A percentile compares a stretch with the other conserved stretches of the same genome.
Conservation (phyloP, 2,797 vertebrate genomes). For the Epinephelus coioides region DNA sequence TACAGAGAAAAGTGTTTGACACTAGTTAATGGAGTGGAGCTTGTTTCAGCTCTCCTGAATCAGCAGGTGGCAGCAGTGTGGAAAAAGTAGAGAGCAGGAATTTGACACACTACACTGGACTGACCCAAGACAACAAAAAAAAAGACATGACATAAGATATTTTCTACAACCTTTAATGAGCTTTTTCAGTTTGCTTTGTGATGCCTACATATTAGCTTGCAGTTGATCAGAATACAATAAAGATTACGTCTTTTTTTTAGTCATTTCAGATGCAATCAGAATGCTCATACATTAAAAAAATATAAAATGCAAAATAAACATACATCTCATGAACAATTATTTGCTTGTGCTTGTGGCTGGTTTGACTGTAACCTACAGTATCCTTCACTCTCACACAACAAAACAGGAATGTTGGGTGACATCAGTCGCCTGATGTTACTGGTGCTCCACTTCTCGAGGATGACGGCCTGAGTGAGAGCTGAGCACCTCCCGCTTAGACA, state of each 20-base stretch:
- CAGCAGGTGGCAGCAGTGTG: constrained; percentile 57
- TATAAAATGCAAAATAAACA: constrained; percentile 80
- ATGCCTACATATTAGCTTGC: constrained; percentile 73
- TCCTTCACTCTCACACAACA: constrained; percentile 54
- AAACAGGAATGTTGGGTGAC: constrained; percentile 53
- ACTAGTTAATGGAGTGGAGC: no score
- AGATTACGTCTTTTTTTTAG: constrained; percentile 60
- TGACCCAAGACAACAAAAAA: constrained; percentile 4
- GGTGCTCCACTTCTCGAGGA: constrained; percentile 27
- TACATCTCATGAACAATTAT: constrained; percentile 60
- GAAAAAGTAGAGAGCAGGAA: not conserved
- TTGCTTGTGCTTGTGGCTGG: constrained; percentile 69
- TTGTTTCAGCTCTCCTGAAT: not conserved
- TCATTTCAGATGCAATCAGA: constrained; percentile 73
- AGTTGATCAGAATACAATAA: constrained; percentile 69
- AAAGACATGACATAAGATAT: constrained; percentile 25
- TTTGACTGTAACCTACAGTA: constrained; percentile 44
- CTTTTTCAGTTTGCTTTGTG: constrained; percentile 71
- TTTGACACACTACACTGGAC: not conserved
- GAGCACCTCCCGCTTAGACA: constrained; percentile 39
- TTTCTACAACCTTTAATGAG: constrained; percentile 83
- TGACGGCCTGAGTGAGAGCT: constrained; percentile 16
- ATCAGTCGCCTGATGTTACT: constrained; percentile 41
- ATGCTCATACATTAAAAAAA: constrained; percentile 72
- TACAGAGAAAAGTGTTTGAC: not conserved